These are phyloP conservation scores for Eupeodes latifasciatus DNA, from an alignment of 2,888 invertebrate species.

Conservation along the genomic window DNA sequence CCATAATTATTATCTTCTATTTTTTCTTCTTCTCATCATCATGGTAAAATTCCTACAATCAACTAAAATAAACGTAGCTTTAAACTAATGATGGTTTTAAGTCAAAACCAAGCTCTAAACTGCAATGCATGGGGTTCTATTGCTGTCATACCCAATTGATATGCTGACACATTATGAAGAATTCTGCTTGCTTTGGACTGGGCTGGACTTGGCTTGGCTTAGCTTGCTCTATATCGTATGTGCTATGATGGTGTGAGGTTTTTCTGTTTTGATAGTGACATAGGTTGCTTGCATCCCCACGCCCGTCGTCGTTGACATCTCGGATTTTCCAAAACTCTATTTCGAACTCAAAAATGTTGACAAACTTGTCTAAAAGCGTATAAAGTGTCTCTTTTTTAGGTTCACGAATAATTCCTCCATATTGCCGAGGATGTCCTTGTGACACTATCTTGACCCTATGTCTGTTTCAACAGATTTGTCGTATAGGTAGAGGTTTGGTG, in stretches of 20 bases:
- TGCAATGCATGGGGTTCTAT: neutral
- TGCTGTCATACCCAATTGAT: constrained; percentile 61
- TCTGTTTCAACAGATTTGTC: constrained; percentile 25
- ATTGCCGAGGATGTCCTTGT: constrained; percentile 20
- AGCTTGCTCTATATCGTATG: no score
- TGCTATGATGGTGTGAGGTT: constrained; percentile 16
- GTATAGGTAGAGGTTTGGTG: neutral
- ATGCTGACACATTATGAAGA: constrained; percentile 40
- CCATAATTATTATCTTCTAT: no score
- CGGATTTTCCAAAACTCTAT: neutral
- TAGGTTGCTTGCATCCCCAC: neutral
- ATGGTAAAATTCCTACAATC: constrained; percentile 9
- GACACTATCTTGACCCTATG: constrained; percentile 36
- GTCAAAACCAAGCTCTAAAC: constrained; percentile 34
- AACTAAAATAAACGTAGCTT: neutral
- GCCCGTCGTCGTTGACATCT: no score
- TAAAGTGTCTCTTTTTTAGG: constrained; percentile 18
- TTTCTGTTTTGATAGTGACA: neutral
- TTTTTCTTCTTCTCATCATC: neutral
- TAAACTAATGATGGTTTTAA: constrained; percentile 19
- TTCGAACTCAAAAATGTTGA: constrained; percentile 46
- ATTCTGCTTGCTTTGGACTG: neutral
- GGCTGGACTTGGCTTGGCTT: no score
- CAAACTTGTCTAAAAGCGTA: constrained; percentile 47
- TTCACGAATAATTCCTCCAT: constrained; percentile 30